Conservation (phyloP, 2,888 invertebrate species). For the Aproaerema taeniolella region DNA sequence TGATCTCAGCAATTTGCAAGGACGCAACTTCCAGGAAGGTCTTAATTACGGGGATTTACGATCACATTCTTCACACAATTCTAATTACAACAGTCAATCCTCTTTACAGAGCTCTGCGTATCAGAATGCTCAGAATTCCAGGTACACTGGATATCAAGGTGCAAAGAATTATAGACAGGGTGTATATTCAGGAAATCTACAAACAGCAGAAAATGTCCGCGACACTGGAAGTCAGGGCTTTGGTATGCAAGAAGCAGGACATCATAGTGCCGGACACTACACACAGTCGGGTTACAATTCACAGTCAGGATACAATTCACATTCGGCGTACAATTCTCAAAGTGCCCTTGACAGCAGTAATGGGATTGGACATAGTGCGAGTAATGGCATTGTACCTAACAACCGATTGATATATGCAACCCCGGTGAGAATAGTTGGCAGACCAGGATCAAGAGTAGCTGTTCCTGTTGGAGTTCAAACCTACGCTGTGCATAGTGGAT, state of each 20-base stretch:
- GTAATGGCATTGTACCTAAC: slow-evolving; percentile 13
- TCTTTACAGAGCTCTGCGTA: slow-evolving; percentile 8
- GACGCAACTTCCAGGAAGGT: slow-evolving; percentile 61
- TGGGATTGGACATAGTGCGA: neutral
- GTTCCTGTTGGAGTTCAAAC: slow-evolving; percentile 50
- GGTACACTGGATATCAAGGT: slow-evolving; percentile 9
- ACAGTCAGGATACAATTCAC: slow-evolving; percentile 27
- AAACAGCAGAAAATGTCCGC: slow-evolving; percentile 32
- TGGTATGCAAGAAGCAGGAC: slow-evolving; percentile 28
- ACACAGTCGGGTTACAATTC: slow-evolving; percentile 38
- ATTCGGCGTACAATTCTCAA: slow-evolving; percentile 26
- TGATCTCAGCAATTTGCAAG: slow-evolving; percentile 53
- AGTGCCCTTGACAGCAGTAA: slow-evolving; percentile 20
- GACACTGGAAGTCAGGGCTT: slow-evolving; percentile 29
- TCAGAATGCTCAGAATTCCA: slow-evolving; percentile 1
- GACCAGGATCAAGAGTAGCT: slow-evolving; percentile 49
- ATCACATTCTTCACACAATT: slow-evolving; percentile 8
- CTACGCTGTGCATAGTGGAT: slow-evolving; percentile 29
- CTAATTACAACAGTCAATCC: slow-evolving; percentile 3
- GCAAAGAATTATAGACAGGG: slow-evolving; percentile 8
- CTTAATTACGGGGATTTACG: slow-evolving; percentile 30
- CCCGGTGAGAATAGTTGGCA: slow-evolving; percentile 48
- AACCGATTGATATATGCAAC: slow-evolving; percentile 35
- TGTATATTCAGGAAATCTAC: slow-evolving; percentile 33
- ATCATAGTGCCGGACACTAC: slow-evolving; percentile 32